phyloP scores from a whole-genome alignment of 2,888 invertebrate species.

The Stenchaetothrips biformis region DNA sequence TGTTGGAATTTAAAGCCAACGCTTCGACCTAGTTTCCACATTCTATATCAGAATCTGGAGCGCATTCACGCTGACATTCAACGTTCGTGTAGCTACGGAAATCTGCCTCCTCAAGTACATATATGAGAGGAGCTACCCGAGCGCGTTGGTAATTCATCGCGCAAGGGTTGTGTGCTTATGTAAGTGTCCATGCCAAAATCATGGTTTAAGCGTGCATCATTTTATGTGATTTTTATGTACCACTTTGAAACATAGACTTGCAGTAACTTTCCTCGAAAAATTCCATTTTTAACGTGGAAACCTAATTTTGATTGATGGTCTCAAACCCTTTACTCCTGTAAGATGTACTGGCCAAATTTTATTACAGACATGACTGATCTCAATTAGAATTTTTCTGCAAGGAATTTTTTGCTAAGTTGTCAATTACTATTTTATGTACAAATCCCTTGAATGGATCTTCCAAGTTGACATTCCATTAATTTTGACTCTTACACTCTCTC shows the following conservation, averaged over 20 bases:
- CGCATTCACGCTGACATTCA: conserved; percentile 52
- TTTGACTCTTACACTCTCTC: not conserved
- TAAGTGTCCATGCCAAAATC: not conserved
- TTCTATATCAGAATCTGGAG: conserved; percentile 73
- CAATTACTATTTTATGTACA: not conserved
- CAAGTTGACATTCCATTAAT: not conserved
- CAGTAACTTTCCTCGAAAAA: not conserved
- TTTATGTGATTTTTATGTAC: not conserved
- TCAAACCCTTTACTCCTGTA: not conserved
- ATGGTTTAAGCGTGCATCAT: not conserved
- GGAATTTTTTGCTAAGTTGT: not conserved
- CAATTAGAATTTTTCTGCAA: not conserved
- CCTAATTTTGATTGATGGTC: too few species aligned
- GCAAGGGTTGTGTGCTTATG: conserved; percentile 22
- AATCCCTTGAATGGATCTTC: not conserved
- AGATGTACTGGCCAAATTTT: not conserved
- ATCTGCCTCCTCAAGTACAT: conserved; percentile 5
- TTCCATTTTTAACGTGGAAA: not conserved
- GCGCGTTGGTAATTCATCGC: not conserved
- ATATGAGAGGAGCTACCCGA: conserved; percentile 12
- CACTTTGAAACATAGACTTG: not conserved
- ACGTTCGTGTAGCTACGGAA: conserved; percentile 23
- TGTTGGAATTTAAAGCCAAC: conserved; percentile 88
- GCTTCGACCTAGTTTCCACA: conserved; percentile 79
- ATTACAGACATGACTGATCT: not conserved